Conservation (phyloP, 2,113 vertebrate species). For the Choloepus hoffmanni region DNA sequence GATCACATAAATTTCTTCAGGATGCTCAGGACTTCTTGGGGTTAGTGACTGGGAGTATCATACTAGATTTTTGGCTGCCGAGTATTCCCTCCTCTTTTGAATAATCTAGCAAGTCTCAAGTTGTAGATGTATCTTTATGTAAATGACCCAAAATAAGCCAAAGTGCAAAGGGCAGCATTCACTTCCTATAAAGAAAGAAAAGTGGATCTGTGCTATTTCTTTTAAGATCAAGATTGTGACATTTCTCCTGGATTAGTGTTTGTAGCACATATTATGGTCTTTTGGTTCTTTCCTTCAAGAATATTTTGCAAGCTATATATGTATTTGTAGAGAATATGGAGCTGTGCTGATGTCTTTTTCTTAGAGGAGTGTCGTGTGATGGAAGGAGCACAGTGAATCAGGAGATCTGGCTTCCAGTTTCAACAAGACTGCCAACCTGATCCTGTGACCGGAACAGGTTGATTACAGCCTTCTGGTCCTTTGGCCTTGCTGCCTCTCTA, state of each 20-base stretch:
- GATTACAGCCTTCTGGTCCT: not conserved
- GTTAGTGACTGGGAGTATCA: accelerated
- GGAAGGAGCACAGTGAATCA: not conserved
- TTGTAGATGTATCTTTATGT: not conserved
- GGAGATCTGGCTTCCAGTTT: not conserved
- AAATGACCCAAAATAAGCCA: not conserved
- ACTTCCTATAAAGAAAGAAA: not conserved
- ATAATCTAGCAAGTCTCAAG: not conserved
- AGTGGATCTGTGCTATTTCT: not conserved
- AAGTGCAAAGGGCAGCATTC: not conserved
- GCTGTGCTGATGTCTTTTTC: not conserved
- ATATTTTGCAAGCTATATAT: not conserved
- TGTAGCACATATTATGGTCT: not conserved
- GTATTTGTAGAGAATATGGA: not conserved
- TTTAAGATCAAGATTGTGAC: not conserved
- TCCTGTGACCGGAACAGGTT: not conserved
- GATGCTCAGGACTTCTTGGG: not conserved
- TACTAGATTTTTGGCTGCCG: not conserved
- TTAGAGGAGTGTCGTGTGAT: not conserved
- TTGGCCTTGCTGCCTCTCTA: not conserved
- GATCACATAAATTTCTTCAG: not conserved
- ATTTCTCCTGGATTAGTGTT: not conserved
- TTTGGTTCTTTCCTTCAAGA: slow-evolving; percentile 2
- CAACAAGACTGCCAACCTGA: not conserved
- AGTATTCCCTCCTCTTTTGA: not conserved